Conservation (phyloP, 1,140 invertebrate genomes). For the Watersipora subatra region DNA sequence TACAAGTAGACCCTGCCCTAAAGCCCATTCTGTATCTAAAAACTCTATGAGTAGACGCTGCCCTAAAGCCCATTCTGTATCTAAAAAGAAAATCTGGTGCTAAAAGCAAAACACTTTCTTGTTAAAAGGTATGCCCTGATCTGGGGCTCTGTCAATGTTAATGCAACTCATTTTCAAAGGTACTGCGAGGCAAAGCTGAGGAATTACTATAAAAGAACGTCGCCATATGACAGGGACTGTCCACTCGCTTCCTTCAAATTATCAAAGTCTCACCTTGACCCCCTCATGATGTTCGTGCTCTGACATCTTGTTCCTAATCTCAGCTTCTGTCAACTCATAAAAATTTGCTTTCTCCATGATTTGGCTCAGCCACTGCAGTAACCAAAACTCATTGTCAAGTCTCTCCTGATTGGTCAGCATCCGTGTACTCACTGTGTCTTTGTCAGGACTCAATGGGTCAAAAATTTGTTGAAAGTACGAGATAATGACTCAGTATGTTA, state of each 20-base stretch:
- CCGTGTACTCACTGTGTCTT: conserved; percentile 31
- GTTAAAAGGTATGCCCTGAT: no score
- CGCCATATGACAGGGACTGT: no score
- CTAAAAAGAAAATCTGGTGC: no score
- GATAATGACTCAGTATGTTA: not conserved
- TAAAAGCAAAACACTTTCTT: not conserved
- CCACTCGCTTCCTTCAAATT: no score
- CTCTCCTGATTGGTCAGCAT: conserved; percentile 21
- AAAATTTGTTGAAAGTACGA: conserved; percentile 23
- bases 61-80: no score
- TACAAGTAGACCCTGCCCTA: no score
- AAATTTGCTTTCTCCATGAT: conserved; percentile 37
- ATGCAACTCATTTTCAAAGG: no score
- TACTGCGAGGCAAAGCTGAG: no score
- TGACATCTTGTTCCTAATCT: conserved; percentile 18
- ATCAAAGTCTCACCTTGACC: conserved; percentile 30
- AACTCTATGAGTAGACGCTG: no score
- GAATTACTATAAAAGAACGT: no score
- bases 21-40: no score
- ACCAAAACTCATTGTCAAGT: conserved; percentile 35
- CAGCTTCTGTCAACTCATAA: conserved; percentile 22
- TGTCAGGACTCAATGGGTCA: conserved; percentile 38
- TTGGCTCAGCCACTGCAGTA: conserved; percentile 28
- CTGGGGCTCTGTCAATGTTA: no score
- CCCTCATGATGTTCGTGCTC: conserved; percentile 24